These are phyloP conservation scores for Crax fasciolata DNA, from an alignment of 2,797 vertebrate species.

Conservation along the genomic window DNA sequence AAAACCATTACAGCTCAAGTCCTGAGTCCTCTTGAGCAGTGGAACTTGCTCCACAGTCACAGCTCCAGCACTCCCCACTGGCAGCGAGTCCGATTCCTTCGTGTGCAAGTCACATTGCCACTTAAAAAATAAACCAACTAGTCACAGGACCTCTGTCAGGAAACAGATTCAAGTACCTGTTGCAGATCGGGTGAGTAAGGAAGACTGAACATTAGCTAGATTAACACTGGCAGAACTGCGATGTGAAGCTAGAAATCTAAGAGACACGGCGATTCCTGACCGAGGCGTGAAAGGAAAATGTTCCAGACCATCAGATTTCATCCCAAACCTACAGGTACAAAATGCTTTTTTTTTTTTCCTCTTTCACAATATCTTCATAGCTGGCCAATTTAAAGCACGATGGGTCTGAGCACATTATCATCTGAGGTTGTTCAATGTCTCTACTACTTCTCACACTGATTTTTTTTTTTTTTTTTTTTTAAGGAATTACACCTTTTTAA, in stretches of 20 bases:
- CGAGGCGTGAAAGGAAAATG: not conserved
- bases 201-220: conserved; percentile 46
- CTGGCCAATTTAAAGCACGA: not conserved
- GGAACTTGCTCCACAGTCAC: not conserved
- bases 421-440: not conserved
- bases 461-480: not conserved
- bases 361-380: not conserved
- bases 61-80: conserved; percentile 2
- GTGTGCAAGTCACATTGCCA: conserved; percentile 35
- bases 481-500: conserved; percentile 1
- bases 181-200: conserved; percentile 10
- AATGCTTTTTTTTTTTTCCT: not conserved
- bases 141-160: not conserved
- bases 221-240: conserved; percentile 38
- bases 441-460: not conserved
- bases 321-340: not conserved
- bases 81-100: not conserved
- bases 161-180: conserved; percentile 51
- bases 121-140: not conserved
- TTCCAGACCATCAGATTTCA: not conserved
- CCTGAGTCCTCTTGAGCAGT: not conserved
- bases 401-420: accelerated
- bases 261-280: not conserved
- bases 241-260: not conserved
- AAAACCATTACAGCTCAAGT: not conserved